Evolutionary conservation across 2,797 vertebrate species (phyloP), one percentile per base, ranked within the genome.

Genomic region (Spizella passerina): DNA sequence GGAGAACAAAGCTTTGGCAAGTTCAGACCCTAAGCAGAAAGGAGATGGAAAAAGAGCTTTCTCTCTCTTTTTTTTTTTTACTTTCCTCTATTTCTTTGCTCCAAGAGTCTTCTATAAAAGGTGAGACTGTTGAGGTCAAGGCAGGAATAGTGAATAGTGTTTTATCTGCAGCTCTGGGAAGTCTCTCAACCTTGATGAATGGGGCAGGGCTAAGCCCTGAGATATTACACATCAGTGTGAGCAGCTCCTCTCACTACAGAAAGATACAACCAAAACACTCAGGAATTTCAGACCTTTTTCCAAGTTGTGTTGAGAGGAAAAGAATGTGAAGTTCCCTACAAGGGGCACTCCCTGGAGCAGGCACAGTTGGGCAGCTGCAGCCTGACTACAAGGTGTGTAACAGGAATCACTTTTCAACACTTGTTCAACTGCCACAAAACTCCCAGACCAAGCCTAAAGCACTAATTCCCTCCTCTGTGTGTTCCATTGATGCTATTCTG

Each of bases 1-100:
- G 85, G 76, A 92, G 88, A 94, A 83, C 71, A 94, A 94, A 94
- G 93, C 76, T 59, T 72, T 65, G 39, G 46, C 46, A 92, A 78
- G 70, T 88, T 93, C 89, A 94, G 55, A 36, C 72, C 57, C 55
- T 46, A 53, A 75, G 59, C 21, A 69, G 56, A 71, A 85, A 90
- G 53, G 16, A 81, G 46, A 71, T 39, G 12, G 53, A 46, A 65
- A 65, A 91, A 47, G 7, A 44, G 36, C 1, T 13, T 20, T 24
- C 6, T 23, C 13, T 26, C 20, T 19, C 9, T 16, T 27, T 34
- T 9, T 34, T 34, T 26, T 6, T 36, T 36, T 16, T 13, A 4
- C 9, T 16, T 39, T 26, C 4, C 12, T 9, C 23, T 49, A 6
- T 69, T 78, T 88, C 61, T 92, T 94, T 93, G 57, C 77, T 93